Percentiles rank a stretch among this genome's conserved stretches.
phyloP scores from a whole-genome alignment of 1,140 invertebrate genomes.

The Diachasma alloeum region DNA sequence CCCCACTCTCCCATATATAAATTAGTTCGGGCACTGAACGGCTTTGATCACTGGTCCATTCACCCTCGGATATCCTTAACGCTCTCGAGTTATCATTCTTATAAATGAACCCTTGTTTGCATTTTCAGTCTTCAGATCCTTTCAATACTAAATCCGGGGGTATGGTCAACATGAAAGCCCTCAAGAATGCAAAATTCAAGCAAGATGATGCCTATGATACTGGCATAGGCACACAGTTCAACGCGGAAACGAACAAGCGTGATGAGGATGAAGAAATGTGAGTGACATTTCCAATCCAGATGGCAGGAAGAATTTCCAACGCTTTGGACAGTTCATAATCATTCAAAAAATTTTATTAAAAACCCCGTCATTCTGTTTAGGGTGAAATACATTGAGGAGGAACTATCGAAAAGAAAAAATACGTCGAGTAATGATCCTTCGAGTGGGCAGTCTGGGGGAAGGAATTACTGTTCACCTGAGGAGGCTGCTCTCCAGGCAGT shows the following conservation, averaged over 20 bases:
- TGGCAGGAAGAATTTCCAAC: too few relatives aligned
- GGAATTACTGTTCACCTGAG: constrained; percentile 83
- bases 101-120: too few relatives aligned
- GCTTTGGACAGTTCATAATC: too few relatives aligned
- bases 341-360: too few relatives aligned
- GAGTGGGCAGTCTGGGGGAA: constrained; percentile 56
- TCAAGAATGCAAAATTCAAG: constrained; percentile 82
- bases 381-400: constrained; percentile 97
- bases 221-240: constrained; percentile 95
- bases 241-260: constrained; percentile 95
- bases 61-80: too few relatives aligned
- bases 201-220: constrained; percentile 87
- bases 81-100: too few relatives aligned
- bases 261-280: constrained; percentile 99
- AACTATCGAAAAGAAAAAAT: constrained; percentile 90
- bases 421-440: constrained; percentile 79
- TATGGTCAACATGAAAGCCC: constrained; percentile 88
- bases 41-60: too few relatives aligned
- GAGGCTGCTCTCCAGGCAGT: constrained; percentile 85
- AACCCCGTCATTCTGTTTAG: constrained; percentile 53
- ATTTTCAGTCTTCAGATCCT: constrained; percentile 71
- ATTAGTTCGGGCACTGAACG: too few relatives aligned
- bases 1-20: too few relatives aligned
- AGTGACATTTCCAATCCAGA: too few relatives aligned
- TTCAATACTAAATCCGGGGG: constrained; percentile 87